Conservation (phyloP, 2,113 vertebrate genomes). For the Cephalopterus ornatus region DNA sequence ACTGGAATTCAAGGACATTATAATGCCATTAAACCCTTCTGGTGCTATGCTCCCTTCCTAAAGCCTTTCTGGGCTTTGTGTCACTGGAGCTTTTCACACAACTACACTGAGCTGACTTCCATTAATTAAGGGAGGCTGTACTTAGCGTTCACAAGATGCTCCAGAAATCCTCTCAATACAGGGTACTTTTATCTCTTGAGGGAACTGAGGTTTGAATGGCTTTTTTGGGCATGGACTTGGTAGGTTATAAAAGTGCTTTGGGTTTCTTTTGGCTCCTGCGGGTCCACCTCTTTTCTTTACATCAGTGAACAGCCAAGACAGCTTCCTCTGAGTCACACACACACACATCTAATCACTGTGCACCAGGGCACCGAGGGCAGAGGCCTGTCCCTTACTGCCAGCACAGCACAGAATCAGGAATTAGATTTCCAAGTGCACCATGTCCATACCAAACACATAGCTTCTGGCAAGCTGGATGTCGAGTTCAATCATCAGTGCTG, state of each 20-base stretch:
- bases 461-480: background rate
- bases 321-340: background rate
- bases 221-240: background rate
- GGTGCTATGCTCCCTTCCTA: background rate
- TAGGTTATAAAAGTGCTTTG: background rate
- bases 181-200: conserved; percentile 17
- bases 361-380: background rate
- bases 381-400: background rate
- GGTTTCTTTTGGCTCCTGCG: background rate
- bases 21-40: conserved; percentile 50
- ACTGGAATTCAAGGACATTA: background rate
- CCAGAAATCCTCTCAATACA: background rate
- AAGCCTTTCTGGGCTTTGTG: conserved; percentile 22
- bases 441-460: background rate
- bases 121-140: conserved; percentile 26
- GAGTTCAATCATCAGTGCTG: background rate
- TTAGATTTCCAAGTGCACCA: background rate
- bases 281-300: background rate
- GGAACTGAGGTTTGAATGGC: background rate
- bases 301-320: background rate
- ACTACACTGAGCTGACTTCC: background rate
- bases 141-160: background rate
- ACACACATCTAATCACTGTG: background rate
- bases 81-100: conserved; percentile 28
- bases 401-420: background rate